Conservation (phyloP, 2,113 vertebrate genomes). For the Nibea coibor region DNA sequence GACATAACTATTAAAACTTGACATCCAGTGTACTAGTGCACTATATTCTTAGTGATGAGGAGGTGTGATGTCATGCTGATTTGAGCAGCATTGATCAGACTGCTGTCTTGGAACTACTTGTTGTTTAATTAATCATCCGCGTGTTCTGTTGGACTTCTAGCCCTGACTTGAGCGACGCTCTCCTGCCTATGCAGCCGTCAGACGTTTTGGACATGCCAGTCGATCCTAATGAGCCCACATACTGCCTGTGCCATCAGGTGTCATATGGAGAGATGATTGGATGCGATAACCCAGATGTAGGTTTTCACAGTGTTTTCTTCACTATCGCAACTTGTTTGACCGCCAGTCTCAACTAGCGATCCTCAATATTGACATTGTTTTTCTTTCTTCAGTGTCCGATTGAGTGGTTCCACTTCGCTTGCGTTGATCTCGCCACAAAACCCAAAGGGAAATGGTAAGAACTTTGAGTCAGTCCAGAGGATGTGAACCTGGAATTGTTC, state of each 20-base stretch:
- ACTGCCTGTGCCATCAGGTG: conserved; percentile 98
- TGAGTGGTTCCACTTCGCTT: conserved; percentile 99
- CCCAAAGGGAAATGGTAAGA: conserved; percentile 99
- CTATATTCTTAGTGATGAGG: no score
- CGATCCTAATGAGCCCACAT: conserved; percentile 97
- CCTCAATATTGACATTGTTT: neutral
- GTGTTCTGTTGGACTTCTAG: conserved; percentile 71
- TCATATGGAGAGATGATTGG: conserved; percentile 99
- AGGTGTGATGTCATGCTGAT: no score
- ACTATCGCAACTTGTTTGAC: no score
- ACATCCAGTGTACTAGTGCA: no score
- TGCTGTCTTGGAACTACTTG: no score
- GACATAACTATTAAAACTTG: no score
- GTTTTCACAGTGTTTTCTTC: conserved; percentile 47
- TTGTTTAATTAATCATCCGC: neutral
- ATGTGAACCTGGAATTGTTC: neutral
- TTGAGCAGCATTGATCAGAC: no score
- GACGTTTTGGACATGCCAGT: conserved; percentile 99
- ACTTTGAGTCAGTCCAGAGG: neutral
- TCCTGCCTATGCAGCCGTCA: conserved; percentile 94
- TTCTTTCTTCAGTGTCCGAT: conserved; percentile 90
- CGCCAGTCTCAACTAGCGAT: neutral
- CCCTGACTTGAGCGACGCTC: conserved; percentile 89
- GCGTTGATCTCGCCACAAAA: conserved; percentile 97
- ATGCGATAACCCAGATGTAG: conserved; percentile 97